Conservation (phyloP, 2,113 vertebrate genomes). For the Phalacrocorax aristotelis region DNA sequence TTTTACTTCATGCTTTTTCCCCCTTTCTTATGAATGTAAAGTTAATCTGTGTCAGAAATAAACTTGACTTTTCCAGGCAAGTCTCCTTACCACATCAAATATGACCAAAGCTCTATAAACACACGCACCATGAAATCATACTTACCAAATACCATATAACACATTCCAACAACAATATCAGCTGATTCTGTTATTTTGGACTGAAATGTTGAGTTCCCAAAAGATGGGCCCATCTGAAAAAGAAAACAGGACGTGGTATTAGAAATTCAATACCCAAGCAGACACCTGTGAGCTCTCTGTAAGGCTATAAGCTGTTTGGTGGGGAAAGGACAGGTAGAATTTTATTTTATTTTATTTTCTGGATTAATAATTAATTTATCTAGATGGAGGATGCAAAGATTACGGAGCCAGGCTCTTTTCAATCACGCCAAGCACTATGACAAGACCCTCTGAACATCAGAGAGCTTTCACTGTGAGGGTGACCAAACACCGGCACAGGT, state of each 20-base stretch:
- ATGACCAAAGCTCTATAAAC: background rate
- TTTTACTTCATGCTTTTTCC: background rate
- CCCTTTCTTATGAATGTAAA: background rate
- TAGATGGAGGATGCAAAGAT: background rate
- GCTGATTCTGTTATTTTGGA: constrained; percentile 72
- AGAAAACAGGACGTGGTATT: background rate
- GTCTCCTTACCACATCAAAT: background rate
- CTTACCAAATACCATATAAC: constrained; percentile 78
- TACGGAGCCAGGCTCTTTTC: background rate
- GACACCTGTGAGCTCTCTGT: background rate
- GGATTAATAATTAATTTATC: background rate
- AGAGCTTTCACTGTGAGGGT: background rate
- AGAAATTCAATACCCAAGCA: background rate
- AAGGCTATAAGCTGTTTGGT: background rate
- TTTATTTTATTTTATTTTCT: background rate
- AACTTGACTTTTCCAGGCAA: background rate
- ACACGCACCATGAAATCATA: background rate
- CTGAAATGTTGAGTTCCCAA: constrained; percentile 57
- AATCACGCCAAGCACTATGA: background rate
- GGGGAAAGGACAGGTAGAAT: background rate
- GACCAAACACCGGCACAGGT: background rate
- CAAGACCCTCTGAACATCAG: background rate
- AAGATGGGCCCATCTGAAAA: constrained; percentile 69
- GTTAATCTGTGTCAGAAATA: background rate
- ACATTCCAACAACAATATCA: constrained; percentile 71